These are phyloP conservation scores for Rhorus exstirpatorius DNA, from an alignment of 2,888 invertebrate species.

Conservation along the genomic window DNA sequence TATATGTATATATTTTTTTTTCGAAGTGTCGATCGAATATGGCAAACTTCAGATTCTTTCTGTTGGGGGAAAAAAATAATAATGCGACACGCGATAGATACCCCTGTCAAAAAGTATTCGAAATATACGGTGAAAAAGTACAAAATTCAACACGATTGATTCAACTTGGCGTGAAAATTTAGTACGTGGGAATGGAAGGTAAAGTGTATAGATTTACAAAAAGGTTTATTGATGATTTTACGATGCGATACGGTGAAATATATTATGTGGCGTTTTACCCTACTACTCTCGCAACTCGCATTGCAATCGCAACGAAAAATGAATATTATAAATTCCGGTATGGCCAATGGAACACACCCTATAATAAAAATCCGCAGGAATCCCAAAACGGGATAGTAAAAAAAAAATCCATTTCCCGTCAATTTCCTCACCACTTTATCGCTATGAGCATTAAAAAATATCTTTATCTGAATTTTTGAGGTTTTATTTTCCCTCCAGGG, in stretches of 20 bases:
- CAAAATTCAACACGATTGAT: constrained; percentile 49
- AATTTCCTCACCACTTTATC: not conserved
- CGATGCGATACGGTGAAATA: constrained; percentile 14
- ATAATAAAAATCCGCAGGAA: too few species aligned
- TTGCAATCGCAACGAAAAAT: not conserved
- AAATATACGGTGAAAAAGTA: constrained; percentile 27
- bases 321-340: not conserved
- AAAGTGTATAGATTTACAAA: constrained; percentile 15
- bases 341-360: constrained; percentile 22
- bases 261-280: constrained; percentile 9
- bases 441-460: not conserved
- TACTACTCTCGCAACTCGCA: not conserved
- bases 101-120: constrained; percentile 52
- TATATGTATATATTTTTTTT: not conserved
- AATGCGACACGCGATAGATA: constrained; percentile 29
- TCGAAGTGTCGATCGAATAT: not conserved
- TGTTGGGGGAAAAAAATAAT: not conserved
- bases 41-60: not conserved
- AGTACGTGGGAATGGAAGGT: constrained; percentile 62
- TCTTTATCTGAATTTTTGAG: too few species aligned
- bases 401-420: not conserved
- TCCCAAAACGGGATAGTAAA: too few species aligned
- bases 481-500: too few species aligned
- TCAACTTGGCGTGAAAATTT: constrained; percentile 21
- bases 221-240: not conserved